Evolutionary conservation across 2,888 invertebrate genomes (phyloP), one percentile per base, ranked within the genome.

Genomic region (Drepana falcataria): DNA sequence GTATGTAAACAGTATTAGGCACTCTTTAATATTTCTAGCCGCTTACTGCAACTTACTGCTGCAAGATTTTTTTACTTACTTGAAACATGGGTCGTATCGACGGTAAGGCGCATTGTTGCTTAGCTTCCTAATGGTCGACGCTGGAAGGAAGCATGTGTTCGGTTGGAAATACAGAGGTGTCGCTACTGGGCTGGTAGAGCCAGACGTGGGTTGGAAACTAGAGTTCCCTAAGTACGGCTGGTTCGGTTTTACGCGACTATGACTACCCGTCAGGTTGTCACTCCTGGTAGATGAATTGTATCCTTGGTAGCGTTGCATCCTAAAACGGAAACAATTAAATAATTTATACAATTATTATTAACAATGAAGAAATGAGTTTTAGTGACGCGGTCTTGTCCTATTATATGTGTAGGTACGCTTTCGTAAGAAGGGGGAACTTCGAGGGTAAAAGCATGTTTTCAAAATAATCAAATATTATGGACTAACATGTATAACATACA

Each of bases 81-180:
- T 21, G 6, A 49, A 49, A 4, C 49, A 49, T 21, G 35, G 37
- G 37, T 49, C 35, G 53, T 53, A 70, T 41, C 57, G 68, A 47
- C 67, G 70, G 1, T 61, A 68, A 3, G 60, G 59, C 2, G 63
- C 64, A 0, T 62, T 71, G 49, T 73, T 73, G 58, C 71, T 71
- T 49, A 73, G 73, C 52, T 73, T 75, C 2, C 77, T 62, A 2
- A 84, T 68, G 1, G 63, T 63, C 1, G 78, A 71, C 2, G 81
- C 81, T 0, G 83, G 64, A 71, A 82, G 75, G 58, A 84, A 83
- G 61, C 85, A 85, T 2, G 72, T 63, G 55, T 69, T 77, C 1
- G 75, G 75, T 47, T 79, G 73, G 57, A 73, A 75, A 4, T 55
- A 53, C 33, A 68, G 69, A 2, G 55, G 21, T 21, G 21, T 57